Conservation (phyloP, 1,140 invertebrate genomes). For the Branchinecta lynchi region DNA sequence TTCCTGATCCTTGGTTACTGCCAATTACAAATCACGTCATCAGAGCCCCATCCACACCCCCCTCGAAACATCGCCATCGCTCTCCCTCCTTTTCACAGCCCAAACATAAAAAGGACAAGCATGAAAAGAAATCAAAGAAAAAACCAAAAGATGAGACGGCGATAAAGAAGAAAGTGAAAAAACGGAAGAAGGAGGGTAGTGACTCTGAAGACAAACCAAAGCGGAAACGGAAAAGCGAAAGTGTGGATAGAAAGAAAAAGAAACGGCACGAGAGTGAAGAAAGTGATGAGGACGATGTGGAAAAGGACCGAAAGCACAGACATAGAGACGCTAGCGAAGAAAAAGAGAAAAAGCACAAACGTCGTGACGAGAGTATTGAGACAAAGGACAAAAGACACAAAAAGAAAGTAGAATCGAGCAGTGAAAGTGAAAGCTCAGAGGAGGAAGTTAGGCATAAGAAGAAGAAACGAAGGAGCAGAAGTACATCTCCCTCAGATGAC, state of each 20-base stretch:
- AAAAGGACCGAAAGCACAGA: not conserved
- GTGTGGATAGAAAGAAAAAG: not conserved
- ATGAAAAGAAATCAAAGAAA: not conserved
- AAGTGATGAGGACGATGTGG: not conserved
- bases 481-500: not conserved
- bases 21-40: too few species aligned
- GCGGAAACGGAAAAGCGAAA: not conserved
- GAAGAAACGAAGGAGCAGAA: not conserved
- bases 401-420: not conserved
- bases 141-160: not conserved
- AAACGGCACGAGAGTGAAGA: not conserved
- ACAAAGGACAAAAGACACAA: not conserved
- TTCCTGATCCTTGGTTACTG: too few species aligned
- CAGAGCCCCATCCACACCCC: not conserved
- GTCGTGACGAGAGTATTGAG: too few species aligned
- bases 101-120: not conserved
- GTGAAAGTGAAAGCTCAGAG: not conserved
- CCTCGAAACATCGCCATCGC: not conserved
- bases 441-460: not conserved
- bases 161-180: not conserved
- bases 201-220: not conserved
- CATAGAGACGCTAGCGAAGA: not conserved
- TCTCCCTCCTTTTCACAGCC: not conserved
- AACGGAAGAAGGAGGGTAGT: not conserved
- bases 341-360: not conserved